Evolutionary conservation across 2,888 invertebrate species (phyloP).

Genomic region (Conchocele bisecta): DNA sequence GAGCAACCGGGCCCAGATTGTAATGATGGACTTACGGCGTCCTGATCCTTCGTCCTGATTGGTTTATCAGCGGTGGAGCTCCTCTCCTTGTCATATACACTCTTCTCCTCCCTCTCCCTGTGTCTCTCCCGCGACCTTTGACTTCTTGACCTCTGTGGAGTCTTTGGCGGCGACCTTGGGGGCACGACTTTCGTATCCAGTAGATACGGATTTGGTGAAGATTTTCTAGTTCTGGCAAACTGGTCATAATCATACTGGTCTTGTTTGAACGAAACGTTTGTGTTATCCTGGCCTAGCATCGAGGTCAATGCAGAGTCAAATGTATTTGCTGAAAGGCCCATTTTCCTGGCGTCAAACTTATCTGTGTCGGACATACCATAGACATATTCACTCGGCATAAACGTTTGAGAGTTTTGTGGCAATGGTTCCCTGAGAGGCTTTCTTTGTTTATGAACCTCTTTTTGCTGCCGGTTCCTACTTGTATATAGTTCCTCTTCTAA

Average conservation of each 20-base stretch:
- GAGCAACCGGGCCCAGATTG: too few species aligned
- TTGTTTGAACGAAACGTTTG: constrained; percentile 53
- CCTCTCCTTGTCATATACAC: too few species aligned
- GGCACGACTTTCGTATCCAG: constrained; percentile 20
- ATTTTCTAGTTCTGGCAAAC: constrained; percentile 67
- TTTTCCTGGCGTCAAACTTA: constrained; percentile 73
- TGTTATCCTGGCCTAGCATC: constrained; percentile 68
- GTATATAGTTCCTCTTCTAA: constrained; percentile 49
- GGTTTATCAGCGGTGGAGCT: too few species aligned
- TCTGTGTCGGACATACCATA: constrained; percentile 64
- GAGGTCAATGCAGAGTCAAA: constrained; percentile 74
- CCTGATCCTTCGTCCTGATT: too few species aligned
- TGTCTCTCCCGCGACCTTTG: constrained; percentile 3
- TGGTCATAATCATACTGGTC: constrained; percentile 73
- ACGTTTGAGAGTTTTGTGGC: constrained; percentile 33
- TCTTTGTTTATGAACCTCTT: constrained; percentile 26
- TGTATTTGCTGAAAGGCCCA: constrained; percentile 71
- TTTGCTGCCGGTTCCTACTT: constrained; percentile 36
- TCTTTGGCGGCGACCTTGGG: constrained; percentile 16
- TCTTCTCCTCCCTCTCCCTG: constrained; percentile 7
- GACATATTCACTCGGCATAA: constrained; percentile 73
- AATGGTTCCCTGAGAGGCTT: constrained; percentile 20
- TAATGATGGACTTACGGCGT: too few species aligned
- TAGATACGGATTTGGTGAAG: constrained; percentile 53
- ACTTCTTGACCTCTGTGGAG: neutral